Base-by-base conservation (phyloP, 2,113 vertebrate species). In the Apodemus sylvaticus region DNA sequence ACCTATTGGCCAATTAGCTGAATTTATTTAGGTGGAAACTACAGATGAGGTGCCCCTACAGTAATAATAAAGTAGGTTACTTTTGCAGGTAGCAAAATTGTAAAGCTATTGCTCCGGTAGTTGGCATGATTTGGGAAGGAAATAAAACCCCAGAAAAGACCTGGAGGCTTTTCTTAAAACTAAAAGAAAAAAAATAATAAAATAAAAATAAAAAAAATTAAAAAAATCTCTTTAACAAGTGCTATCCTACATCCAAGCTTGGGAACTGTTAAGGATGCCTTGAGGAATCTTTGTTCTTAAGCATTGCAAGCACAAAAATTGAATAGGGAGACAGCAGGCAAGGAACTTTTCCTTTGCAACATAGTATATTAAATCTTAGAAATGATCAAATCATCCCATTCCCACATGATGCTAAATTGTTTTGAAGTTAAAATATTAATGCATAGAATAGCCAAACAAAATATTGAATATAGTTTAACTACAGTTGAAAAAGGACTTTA, bases 371-470 rank as follows among this genome's bases (percentile, higher is more conserved):
- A 96, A 93, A 66, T 86, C 51, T 82, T 87, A 82, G 64, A 95
- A 86, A 77, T 79, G 93, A 86, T 87, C 77, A 97, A 92, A 81
- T 86, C 39, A 1, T 89, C 39, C 13, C 45, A 77, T 4, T 79
- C 34, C 19, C 42, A 45, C 70, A 62, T 68, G 31, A 93, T 91
- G 58, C 4, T 83, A 42, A 93, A 90, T 42, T 86, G 66, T 31
- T 89, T 74, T 96, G 55, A 97, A 97, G 42, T 95, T 45, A 89
- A n/a, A 95, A 86, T 70, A 90, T 53, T 96, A 79, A 55, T 79
- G 0, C 26, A 76, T 42, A 70, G 19, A 42, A 70, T 26, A 81
- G 58, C 9, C 39, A 90, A 34, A 89, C 9, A 66, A 17, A 73
- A 68, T 34, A 48, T 87, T 92, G 12, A 86, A 5, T 10, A 17